These are phyloP conservation scores for Lithophane semibrunnea DNA, from an alignment of 2,888 invertebrate genomes.

Conservation along the genomic window DNA sequence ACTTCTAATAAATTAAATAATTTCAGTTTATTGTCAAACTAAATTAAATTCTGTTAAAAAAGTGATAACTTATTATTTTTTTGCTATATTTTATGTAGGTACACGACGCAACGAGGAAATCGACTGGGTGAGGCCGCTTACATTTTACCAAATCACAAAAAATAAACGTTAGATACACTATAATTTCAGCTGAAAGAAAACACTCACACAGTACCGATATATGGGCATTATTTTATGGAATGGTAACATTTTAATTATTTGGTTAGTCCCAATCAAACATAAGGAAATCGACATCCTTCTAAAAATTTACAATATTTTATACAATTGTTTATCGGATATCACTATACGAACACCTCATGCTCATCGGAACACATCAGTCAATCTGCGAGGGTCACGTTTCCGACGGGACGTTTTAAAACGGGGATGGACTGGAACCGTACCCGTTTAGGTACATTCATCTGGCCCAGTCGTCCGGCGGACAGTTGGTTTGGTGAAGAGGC, in stretches of 20 bases:
- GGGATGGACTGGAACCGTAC: constrained; percentile 78
- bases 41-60: constrained; percentile 23
- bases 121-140: not conserved
- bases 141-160: not conserved
- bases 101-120: not conserved
- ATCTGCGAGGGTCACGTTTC: constrained; percentile 65
- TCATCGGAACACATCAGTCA: constrained; percentile 71
- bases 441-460: constrained; percentile 91
- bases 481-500: constrained; percentile 88
- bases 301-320: constrained; percentile 56
- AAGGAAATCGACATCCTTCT: constrained; percentile 31
- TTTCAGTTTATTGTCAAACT: constrained; percentile 39
- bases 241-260: constrained; percentile 53
- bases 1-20: constrained; percentile 36
- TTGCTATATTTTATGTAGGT: constrained; percentile 7
- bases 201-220: constrained; percentile 19
- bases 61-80: not conserved
- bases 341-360: constrained; percentile 66
- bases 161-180: not conserved
- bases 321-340: constrained; percentile 60
- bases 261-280: constrained; percentile 43
- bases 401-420: constrained; percentile 77
- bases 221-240: constrained; percentile 16
- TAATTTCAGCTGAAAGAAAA: constrained; percentile 11
- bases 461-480: constrained; percentile 91